phyloP scores from a whole-genome alignment of 2,113 vertebrate genomes.

The Cranoglanis bouderius region DNA sequence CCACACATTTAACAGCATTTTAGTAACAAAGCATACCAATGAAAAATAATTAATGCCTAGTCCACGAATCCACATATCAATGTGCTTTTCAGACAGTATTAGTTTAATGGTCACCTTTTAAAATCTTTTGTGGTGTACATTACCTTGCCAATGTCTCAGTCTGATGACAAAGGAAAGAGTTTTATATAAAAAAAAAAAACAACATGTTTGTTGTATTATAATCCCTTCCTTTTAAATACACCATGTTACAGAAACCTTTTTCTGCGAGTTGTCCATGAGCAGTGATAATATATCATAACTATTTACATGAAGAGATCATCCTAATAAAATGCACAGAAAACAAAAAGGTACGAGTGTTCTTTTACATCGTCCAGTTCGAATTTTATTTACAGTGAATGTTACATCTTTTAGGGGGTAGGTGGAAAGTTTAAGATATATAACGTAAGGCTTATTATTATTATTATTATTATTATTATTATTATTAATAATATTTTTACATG shows the following conservation, averaged over 20 bases:
- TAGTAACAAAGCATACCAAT: neutral
- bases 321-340: neutral
- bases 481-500: neutral
- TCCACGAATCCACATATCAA: neutral
- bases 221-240: neutral
- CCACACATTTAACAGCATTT: neutral
- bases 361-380: neutral
- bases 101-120: neutral
- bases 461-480: neutral
- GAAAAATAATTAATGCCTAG: neutral
- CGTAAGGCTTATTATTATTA: neutral
- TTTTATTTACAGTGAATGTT: neutral
- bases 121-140: neutral
- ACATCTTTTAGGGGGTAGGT: neutral
- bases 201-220: neutral
- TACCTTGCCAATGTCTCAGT: neutral
- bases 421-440: neutral
- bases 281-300: neutral
- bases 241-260: neutral
- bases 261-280: neutral
- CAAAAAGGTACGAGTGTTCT: neutral
- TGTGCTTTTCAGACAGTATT: neutral
- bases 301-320: neutral
- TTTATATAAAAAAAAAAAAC: neutral
- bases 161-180: neutral